Conservation (phyloP, 2,888 invertebrate genomes). For the Girardia tigrina region DNA sequence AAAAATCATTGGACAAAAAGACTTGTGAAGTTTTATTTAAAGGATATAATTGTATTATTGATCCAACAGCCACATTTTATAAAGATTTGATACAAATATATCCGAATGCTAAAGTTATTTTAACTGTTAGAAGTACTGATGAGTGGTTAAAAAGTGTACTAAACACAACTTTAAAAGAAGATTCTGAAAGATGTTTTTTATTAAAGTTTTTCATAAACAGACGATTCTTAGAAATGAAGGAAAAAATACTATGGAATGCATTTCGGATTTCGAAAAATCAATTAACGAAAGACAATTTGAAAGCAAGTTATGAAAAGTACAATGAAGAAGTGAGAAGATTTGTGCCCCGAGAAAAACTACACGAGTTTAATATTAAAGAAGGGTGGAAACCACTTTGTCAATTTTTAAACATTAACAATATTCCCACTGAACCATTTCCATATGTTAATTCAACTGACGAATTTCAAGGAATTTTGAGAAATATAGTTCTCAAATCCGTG, state of each 20-base stretch:
- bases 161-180: neutral
- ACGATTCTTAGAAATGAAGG: neutral
- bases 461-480: too few relatives aligned
- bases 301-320: constrained; percentile 17
- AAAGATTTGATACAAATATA: constrained; percentile 35
- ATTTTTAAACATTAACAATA: constrained; percentile 30
- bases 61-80: constrained; percentile 33
- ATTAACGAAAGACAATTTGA: neutral
- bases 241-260: neutral
- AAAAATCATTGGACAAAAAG: neutral
- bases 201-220: too few relatives aligned
- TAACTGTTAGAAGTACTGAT: constrained; percentile 28
- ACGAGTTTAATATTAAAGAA: constrained; percentile 32
- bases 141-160: constrained; percentile 30
- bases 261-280: neutral
- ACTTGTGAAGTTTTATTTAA: neutral
- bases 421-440: constrained; percentile 34
- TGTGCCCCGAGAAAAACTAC: constrained; percentile 27
- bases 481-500: too few relatives aligned
- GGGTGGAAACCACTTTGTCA: constrained; percentile 36
- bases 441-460: constrained; percentile 30
- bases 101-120: constrained; percentile 36
- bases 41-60: constrained; percentile 24
- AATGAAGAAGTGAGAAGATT: constrained; percentile 28
- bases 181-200: too few relatives aligned